Base-by-base conservation (phyloP, 92 coral and sea anemone genomes). In the Phenganax marumi region DNA sequence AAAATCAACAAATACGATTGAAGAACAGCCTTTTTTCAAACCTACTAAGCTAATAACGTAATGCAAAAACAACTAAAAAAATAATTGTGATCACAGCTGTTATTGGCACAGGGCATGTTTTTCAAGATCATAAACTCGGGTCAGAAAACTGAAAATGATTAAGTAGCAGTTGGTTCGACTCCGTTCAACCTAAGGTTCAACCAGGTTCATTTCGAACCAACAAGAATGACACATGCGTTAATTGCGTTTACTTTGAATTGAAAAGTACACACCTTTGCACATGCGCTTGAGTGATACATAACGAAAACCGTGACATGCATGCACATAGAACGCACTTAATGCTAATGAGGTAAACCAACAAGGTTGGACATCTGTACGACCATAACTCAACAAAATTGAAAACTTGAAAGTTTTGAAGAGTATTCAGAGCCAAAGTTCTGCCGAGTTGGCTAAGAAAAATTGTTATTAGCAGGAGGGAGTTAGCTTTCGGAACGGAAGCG, bases 391-490 rank as follows among this genome's bases (percentile, higher is more conserved):
- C 72, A 66, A 66, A 49, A 12, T 66, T 49, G 14, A 66, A 66
- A 25, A 12, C 14, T 5, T 25, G 72, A 66, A 25, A 4, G 12
- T 14, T 66, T 33, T n/a, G 3, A 10, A 23, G 26, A 66, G n/a
- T 10, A 66, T 10, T 6, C 72, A 66, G 26, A 54, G 81, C 81
- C 81, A 76, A 76, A 76, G 39, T 76, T 76, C 25, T 76, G 81
- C 55, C 81, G 57, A 48, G 51, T 76, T 74, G 25, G 14, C 19
- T 25, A 56, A 76, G 83, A 61, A 73, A 78, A 78, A 78, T 78
- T 78, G 83, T 78, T 78, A 16, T 78, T 78, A 78, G 83, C 57
- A 72, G 23, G 60, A 78, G 83, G 83, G 83, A 60, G 83, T 78
- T 49, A 60, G 73, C 83, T 10, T 25, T 47, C 49, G 71, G 56